These are phyloP conservation scores for Mus pahari DNA, from an alignment of 2,113 vertebrate genomes.

Conservation along the genomic window DNA sequence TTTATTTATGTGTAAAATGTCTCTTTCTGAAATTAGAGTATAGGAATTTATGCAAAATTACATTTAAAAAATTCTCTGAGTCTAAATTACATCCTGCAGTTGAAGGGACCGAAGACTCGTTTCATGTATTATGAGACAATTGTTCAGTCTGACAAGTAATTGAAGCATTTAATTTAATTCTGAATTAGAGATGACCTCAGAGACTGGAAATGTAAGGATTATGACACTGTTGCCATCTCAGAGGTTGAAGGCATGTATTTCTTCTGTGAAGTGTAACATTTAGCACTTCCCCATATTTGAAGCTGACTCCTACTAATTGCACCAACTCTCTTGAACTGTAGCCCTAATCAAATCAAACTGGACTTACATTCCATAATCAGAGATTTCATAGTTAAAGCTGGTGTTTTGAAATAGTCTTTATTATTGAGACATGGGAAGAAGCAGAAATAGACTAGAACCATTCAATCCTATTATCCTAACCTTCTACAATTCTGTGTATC, in stretches of 20 bases:
- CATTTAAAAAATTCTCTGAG: background rate
- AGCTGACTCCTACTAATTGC: background rate
- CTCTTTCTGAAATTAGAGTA: background rate
- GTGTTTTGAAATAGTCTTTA: background rate
- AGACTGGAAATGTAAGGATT: background rate
- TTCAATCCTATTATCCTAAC: background rate
- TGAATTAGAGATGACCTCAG: background rate
- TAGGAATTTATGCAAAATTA: background rate
- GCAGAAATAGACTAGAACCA: background rate
- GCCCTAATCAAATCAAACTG: background rate
- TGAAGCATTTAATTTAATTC: background rate
- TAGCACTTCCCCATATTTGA: background rate
- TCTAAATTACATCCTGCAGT: background rate
- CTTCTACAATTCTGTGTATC: background rate
- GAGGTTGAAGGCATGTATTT: background rate
- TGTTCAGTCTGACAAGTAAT: slow-evolving; percentile 37
- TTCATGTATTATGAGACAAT: background rate
- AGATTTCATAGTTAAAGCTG: background rate
- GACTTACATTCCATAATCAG: background rate
- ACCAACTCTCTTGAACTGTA: slow-evolving; percentile 13
- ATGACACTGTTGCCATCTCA: background rate
- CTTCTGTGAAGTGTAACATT: background rate
- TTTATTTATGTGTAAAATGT: background rate
- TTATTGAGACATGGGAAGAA: background rate
- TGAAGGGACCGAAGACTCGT: background rate